Base-by-base conservation (phyloP, 2,797 vertebrate genomes). In the Sebastes variabilis region DNA sequence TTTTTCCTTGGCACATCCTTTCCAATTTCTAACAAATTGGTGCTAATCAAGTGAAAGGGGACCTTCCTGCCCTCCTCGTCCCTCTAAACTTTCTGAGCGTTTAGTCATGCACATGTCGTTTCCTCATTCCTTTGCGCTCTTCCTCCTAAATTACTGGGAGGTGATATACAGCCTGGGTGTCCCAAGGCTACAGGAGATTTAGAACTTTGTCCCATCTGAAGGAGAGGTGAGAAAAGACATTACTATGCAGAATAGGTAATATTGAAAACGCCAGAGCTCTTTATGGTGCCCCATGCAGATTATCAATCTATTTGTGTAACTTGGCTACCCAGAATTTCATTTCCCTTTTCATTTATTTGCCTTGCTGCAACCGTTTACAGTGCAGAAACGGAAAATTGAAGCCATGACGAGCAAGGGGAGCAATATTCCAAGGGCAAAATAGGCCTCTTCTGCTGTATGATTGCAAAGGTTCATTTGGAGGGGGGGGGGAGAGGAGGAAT, bases 211-310 rank as follows among this genome's bases (percentile, higher is more conserved):
- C 92, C 94, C 88, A 88, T 87, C 89, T 93, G 92, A 95, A 94
- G 90, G 93, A 95, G 93, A 95, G 94, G 94, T 95, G 94, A 95
- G 92, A 89, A 93, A 93, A 91, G 90, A 92, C 93, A 96, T 96
- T 95, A 94, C 94, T 94, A 95, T 95, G 94, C 94, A 96, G 92
- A 96, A 92, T 92, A 93, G 93, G 90, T 90, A 85, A 93, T 93
- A 93, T 86, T 91, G 87, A 88, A 94, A 92, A 94, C 81, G 86
- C 87, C 88, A 84, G 79, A 90, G 89, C 91, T 91, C 84, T 94
- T 94, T 94, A 94, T 84, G 80, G 88, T 75, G 83, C 84, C 84
- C 88, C 86, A 80, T 92, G 85, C 91, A 93, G 92, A 95, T 95
- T 95, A 95, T 95, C 93, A 94, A 92, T 95, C 93, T 94, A 94